phyloP scores from a whole-genome alignment of 2,113 vertebrate genomes.

The Natator depressus region DNA sequence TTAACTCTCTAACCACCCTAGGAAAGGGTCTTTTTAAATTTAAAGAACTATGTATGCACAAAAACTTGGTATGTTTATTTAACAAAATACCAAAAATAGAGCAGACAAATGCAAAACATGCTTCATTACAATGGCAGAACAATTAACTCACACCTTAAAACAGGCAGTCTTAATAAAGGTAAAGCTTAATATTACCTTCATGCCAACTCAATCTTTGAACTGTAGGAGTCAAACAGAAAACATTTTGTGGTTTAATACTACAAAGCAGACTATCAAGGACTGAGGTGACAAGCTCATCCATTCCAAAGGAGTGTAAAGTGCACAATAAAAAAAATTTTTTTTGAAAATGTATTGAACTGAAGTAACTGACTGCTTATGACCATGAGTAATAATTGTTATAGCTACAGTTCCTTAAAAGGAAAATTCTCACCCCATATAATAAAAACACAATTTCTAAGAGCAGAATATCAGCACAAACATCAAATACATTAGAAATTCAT shows the following conservation, averaged over 20 bases:
- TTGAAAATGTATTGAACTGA: constrained; percentile 54
- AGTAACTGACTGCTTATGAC: not conserved
- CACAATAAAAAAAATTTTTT: constrained; percentile 17
- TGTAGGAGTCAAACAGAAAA: not conserved
- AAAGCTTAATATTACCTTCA: not conserved
- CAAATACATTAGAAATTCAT: not conserved
- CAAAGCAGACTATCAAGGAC: not conserved
- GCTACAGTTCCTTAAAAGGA: constrained; percentile 5
- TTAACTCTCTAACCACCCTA: not conserved
- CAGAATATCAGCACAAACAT: not conserved
- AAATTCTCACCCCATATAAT: not conserved
- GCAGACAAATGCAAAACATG: constrained; percentile 48
- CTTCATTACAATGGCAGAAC: constrained; percentile 64
- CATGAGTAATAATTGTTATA: not conserved
- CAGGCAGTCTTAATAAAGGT: not conserved
- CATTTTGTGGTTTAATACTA: not conserved
- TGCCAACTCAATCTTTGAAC: not conserved
- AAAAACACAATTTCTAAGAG: not conserved
- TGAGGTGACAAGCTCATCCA: not conserved
- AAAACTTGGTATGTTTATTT: constrained; percentile 67
- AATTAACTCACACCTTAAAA: constrained; percentile 45
- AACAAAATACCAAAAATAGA: constrained; percentile 66
- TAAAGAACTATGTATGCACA: constrained; percentile 51
- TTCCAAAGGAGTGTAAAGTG: constrained; percentile 33
- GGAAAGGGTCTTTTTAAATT: not conserved